Percentiles rank a stretch among this genome's conserved stretches.
phyloP scores from a whole-genome alignment of 2,797 vertebrate species.

The Myotis findleyi region DNA sequence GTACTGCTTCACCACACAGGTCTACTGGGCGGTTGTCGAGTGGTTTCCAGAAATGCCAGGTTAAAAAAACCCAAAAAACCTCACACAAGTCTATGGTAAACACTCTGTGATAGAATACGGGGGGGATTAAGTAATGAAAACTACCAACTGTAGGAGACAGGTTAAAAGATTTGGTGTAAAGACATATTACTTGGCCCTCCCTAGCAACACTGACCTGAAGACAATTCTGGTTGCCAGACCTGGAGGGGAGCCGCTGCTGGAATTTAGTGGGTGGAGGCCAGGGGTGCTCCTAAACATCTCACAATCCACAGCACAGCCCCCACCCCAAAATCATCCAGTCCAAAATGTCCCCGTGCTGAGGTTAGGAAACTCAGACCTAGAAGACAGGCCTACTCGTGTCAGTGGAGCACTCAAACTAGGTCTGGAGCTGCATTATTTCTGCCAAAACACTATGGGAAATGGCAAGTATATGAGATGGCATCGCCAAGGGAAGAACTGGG shows the following conservation, averaged over 20 bases:
- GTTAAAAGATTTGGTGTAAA: background rate
- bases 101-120: background rate
- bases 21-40: background rate
- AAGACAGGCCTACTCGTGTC: background rate
- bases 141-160: background rate
- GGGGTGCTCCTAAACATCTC: background rate
- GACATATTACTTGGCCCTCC: background rate
- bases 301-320: fast-evolving
- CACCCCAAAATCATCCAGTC: background rate
- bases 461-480: background rate
- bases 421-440: background rate
- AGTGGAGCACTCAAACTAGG: background rate
- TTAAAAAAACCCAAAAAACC: background rate
- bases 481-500: background rate
- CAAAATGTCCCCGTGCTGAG: background rate
- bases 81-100: background rate
- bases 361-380: background rate
- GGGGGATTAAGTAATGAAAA: background rate
- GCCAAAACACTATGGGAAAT: background rate
- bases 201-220: background rate
- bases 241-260: background rate
- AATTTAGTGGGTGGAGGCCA: background rate
- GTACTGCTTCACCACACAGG: background rate
- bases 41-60: background rate
- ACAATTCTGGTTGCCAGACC: background rate